A percentile compares a stretch with the other conserved stretches of the same genome.
These are phyloP conservation scores for Hipposideros armiger DNA, from an alignment of 2,113 vertebrate genomes.

Conservation along the genomic window DNA sequence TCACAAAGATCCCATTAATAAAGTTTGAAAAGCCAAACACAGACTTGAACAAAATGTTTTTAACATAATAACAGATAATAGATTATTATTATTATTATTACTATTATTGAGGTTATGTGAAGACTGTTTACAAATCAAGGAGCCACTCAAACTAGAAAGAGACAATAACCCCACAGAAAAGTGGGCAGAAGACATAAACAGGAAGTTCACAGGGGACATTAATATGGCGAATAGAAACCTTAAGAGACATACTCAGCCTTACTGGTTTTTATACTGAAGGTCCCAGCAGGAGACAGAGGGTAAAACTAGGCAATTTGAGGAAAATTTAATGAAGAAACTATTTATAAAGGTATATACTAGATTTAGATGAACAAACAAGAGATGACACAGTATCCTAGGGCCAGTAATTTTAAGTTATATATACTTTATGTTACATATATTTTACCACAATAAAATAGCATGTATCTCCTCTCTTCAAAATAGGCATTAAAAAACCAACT, in stretches of 20 bases:
- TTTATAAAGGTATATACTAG: not conserved
- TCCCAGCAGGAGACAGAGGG: not conserved
- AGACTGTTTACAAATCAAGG: not conserved
- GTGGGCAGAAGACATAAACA: not conserved
- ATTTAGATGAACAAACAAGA: not conserved
- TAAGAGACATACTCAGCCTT: not conserved
- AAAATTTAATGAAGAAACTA: not conserved
- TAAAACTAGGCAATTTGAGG: not conserved
- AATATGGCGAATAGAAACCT: not conserved
- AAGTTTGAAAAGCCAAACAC: not conserved
- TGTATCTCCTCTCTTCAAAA: not conserved
- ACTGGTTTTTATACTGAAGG: not conserved
- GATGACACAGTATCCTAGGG: not conserved
- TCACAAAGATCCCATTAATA: not conserved
- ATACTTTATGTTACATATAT: not conserved
- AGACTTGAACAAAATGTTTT: slow-evolving; percentile 22
- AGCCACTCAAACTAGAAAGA: not conserved
- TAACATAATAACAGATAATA: not conserved
- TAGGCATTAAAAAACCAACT: not conserved
- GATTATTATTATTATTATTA: not conserved
- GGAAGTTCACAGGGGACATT: not conserved
- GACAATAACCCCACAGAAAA: not conserved
- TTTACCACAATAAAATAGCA: slow-evolving; percentile 23
- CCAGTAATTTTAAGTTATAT: slow-evolving; percentile 19
- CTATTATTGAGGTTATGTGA: not conserved